Base-by-base conservation (phyloP, 2,888 invertebrate species). In the Odontocerum albicorne region DNA sequence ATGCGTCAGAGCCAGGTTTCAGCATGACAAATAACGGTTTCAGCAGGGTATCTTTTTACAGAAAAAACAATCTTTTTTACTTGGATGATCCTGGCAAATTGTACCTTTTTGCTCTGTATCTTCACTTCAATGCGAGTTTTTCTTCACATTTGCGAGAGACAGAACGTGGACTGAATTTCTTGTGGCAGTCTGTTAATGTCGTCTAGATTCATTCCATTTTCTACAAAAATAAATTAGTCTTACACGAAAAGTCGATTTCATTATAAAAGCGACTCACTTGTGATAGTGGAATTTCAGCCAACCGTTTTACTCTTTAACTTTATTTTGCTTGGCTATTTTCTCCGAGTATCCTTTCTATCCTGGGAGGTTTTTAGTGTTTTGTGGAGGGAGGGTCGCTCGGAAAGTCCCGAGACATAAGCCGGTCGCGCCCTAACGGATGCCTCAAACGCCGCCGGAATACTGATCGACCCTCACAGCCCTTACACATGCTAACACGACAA, bases 401-500 rank as follows among this genome's bases (percentile, higher is more conserved):
- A 33, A 17, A 43, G 44, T 10, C 45, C 38, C 32, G 39, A 40
- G 35, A 33, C 55, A 43, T 45, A 55, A 50, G 50, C 50, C 40
- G 38, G 45, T 47, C 50, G 19, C 31, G 42, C 56, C 44, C 58
- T 62, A 68, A 67, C 66, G 68, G 67, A 68, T 67, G 68, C 64
- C 63, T 63, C 55, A 61, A 60, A 63, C 68, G 67, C 66, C 68
- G 63, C 62, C 57, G 64, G 69, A 67, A 70, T 70, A 65, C 65
- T 60, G 65, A 68, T 65, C 64, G 59, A 60, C 57, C 57, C 55
- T 52, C 52, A 7, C 21, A 20, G 13, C n/a, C 27, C 27, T 10
- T 4, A 40, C 40, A 40, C 40, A 35, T 12, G 12, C 12, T 20
- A 40, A 40, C 40, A 21, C 4, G 17, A 40, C 40, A 40, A 40